phyloP scores from a whole-genome alignment of 2,888 invertebrate species.

The Synanthedon formicaeformis region DNA sequence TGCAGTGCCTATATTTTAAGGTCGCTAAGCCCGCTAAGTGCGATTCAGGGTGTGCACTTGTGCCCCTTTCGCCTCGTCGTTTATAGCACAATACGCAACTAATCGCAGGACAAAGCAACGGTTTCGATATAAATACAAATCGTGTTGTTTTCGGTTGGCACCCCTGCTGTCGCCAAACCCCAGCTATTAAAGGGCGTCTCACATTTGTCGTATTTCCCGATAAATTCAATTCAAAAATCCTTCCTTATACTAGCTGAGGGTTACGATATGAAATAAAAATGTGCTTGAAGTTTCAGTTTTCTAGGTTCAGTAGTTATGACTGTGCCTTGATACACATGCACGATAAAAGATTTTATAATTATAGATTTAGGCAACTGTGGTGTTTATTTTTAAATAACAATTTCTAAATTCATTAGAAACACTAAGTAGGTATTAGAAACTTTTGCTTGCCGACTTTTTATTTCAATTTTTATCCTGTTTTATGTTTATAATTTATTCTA shows the following conservation, averaged over 20 bases:
- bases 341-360: too few relatives aligned
- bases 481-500: too few relatives aligned
- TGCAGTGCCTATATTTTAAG: too few relatives aligned
- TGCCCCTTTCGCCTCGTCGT: constrained; percentile 15
- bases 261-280: neutral
- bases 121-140: constrained; percentile 67
- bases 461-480: too few relatives aligned
- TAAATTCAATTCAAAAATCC: neutral
- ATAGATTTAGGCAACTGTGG: too few relatives aligned
- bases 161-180: constrained; percentile 23
- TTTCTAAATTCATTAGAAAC: too few relatives aligned
- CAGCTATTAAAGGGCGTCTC: constrained; percentile 12
- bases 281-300: neutral
- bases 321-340: too few relatives aligned
- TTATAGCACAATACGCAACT: constrained; percentile 45
- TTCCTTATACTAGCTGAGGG: neutral
- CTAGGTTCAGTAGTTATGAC: neutral
- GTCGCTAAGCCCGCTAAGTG: neutral
- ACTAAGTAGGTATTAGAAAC: too few relatives aligned
- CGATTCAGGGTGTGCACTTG: constrained; percentile 28
- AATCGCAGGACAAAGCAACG: constrained; percentile 64
- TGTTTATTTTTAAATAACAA: too few relatives aligned
- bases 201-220: constrained; percentile 4
- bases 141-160: constrained; percentile 64
- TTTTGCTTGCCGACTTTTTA: too few relatives aligned